Evolutionary conservation across 2,113 vertebrate species (phyloP).

Genomic region (Chelonoidis abingdonii): DNA sequence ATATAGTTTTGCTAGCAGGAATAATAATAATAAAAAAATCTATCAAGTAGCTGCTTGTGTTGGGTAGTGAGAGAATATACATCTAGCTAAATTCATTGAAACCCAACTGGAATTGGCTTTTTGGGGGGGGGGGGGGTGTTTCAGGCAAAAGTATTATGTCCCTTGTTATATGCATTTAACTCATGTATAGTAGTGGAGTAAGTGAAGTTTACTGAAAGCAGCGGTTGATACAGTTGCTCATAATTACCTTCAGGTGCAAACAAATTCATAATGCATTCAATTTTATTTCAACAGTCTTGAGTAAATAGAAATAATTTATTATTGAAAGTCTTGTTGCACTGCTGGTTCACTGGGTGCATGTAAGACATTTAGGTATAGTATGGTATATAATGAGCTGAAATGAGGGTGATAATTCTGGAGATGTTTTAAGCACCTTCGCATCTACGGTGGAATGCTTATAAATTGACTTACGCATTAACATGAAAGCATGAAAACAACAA

Average conservation of each 20-base stretch:
- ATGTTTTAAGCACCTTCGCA: constrained; percentile 20
- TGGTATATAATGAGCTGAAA: constrained; percentile 53
- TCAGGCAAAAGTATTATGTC: neutral
- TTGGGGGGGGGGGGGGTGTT: neutral
- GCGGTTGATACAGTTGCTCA: neutral
- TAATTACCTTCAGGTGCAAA: constrained; percentile 67
- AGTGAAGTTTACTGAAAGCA: neutral
- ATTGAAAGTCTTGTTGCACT: constrained; percentile 35
- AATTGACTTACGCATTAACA: constrained; percentile 16
- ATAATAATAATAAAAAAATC: neutral
- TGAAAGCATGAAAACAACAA: neutral
- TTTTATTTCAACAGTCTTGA: constrained; percentile 27
- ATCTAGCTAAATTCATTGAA: neutral
- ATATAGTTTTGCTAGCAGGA: neutral
- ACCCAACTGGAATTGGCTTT: neutral
- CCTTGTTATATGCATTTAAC: neutral
- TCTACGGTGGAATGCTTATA: constrained; percentile 35
- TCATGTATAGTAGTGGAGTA: neutral
- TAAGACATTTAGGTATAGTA: constrained; percentile 55
- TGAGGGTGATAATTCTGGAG: constrained; percentile 44
- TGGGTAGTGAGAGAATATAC: too few relatives aligned
- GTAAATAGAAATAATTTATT: constrained; percentile 69
- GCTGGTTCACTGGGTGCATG: constrained; percentile 15
- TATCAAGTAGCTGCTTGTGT: neutral
- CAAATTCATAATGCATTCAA: constrained; percentile 12